Evolutionary conservation across 2,797 vertebrate genomes (phyloP).

Genomic region (Cryptoblepharus egeriae): DNA sequence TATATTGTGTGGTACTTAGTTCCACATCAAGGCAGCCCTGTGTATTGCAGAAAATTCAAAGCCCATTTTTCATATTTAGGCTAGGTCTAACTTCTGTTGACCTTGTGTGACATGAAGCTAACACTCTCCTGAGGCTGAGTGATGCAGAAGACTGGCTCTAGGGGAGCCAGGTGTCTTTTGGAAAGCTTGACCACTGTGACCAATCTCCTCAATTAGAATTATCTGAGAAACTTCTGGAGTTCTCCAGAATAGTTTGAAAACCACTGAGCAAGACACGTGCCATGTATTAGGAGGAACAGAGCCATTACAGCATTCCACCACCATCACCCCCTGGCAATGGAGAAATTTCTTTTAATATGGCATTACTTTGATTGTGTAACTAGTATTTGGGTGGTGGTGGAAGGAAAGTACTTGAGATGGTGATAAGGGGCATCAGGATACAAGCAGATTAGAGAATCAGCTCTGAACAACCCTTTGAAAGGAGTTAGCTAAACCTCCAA

Average conservation of each 20-base stretch:
- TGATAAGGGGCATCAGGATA: background rate
- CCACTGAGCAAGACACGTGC: too few species aligned
- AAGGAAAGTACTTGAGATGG: background rate
- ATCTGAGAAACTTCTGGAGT: background rate
- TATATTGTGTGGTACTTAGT: background rate
- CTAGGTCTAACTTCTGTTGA: background rate
- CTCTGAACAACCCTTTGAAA: background rate
- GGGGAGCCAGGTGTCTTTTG: too few species aligned
- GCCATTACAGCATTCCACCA: background rate
- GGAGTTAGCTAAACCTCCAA: conserved; percentile 1
- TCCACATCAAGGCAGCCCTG: background rate
- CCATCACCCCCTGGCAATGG: too few species aligned
- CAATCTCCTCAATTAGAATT: background rate
- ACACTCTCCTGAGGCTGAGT: background rate
- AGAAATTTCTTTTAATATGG: conserved; percentile 6
- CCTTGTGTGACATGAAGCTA: too few species aligned
- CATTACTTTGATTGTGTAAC: background rate
- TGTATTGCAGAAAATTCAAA: background rate
- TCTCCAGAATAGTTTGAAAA: background rate
- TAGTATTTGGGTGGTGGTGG: background rate
- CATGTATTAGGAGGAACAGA: background rate
- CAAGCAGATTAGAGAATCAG: conserved; percentile 3
- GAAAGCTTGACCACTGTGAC: too few species aligned
- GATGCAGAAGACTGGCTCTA: background rate
- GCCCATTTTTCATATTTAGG: background rate